Evolutionary conservation across 2,888 invertebrate species (phyloP), one percentile per base, ranked within the genome.

Genomic region (Scelioninae gen. 1): DNA sequence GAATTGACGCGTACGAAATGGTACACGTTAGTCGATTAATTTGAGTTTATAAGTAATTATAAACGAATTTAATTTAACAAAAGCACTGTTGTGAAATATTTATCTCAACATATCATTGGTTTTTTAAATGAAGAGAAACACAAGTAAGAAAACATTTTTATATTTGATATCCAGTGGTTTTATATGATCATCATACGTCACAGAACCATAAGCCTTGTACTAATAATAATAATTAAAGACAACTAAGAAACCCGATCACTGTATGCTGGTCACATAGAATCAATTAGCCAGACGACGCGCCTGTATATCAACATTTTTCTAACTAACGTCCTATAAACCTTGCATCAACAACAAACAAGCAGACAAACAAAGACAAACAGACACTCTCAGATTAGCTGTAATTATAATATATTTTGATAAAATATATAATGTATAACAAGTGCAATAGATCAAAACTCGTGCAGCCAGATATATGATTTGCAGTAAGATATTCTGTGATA

Each of bases 371-470:
- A n/a, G 29, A 53, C 34, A 32, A 34, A 76, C 45, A 32, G 43
- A 40, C 63, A 29, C 66, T 60, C 69, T n/a, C n/a, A 74, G 58
- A 75, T 74, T 80, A 80, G 74, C 74, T 47, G 68, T 81, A 71
- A 71, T 47, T 63, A 34, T 53, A 76, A 76, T 76, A 58, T 82
- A 76, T 82, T 82, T 82, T 82, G 43, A 76, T 82, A 76, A 38
- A 16, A 53, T 76, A 55, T 82, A 76, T 76, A 80, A 80, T n/a
- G 34, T 65, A 66, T 66, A 79, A 78, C 81, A 82, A 71, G 82
- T 76, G 82, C 82, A 82, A 82, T 76, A 82, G 82, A 82, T 82
- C 82, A 82, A 82, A 82, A 82, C 76, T 47, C 53, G 60, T 65
- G 76, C 69, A 82, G 32, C 69, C 75, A 63, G 38, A 16, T 62